Base-by-base conservation (phyloP, 2,888 invertebrate genomes). In the Caenorhabditis drosophilae region DNA sequence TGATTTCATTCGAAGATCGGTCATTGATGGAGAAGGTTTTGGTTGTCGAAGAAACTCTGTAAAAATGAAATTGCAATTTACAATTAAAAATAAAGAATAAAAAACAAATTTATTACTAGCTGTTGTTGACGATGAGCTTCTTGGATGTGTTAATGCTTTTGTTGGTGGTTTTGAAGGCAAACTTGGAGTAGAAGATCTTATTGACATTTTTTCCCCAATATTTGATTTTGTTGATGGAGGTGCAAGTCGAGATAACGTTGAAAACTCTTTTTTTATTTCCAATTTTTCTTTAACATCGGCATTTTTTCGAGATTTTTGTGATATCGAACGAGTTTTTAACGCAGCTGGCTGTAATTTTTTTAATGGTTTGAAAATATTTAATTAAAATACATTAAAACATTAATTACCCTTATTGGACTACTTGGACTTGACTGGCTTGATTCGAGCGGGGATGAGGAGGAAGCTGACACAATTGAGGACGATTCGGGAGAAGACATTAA, bases 21-120 rank as follows among this genome's bases (percentile, higher is more conserved):
- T 58, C 55, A 64, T 55, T 2, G 64, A 64, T 26, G 64, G 64
- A 11, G 64, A 64, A 15, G 59, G 64, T 35, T 56, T 64, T 7
- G 58, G 26, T 9, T 55, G 49, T 15, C 9, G 12, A 2, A 31
- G 16, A 11, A 4, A 22, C 31, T 31, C n/a, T 31, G 45, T 23
- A 18, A 15, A 38, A 9, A 11, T 38, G 6, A 38, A 11, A 16
- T 9, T 18, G n/a, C n/a, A n/a, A n/a, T n/a, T n/a, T n/a, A n/a
- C n/a, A n/a, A n/a, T n/a, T n/a, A n/a, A n/a, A n/a, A n/a, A n/a
- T n/a, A n/a, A n/a, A n/a, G n/a, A n/a, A n/a, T n/a, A n/a, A n/a
- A n/a, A n/a, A 38, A 4, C n/a, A 16, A 6, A n/a, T 6, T 38
- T 38, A 7, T 16, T 38, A 38, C 38, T 38, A 15, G 38, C 6